phyloP scores from a whole-genome alignment of 2,113 vertebrate species.

The Brachyhypopomus gauderio region DNA sequence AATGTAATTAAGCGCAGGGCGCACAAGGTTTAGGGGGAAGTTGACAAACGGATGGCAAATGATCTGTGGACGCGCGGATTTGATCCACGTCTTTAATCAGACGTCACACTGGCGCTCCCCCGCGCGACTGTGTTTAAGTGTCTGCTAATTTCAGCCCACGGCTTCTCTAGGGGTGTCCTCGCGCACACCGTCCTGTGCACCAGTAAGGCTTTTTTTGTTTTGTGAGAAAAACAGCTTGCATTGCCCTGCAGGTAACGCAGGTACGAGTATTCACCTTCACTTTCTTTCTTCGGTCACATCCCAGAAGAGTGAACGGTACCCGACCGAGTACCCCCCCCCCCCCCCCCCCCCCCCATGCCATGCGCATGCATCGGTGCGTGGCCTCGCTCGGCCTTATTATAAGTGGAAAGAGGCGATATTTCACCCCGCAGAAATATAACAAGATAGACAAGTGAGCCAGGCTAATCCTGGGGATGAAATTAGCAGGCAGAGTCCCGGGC shows the following conservation, averaged over 20 bases:
- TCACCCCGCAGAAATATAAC: slow-evolving; percentile 91
- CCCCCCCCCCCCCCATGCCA: slow-evolving; percentile 5
- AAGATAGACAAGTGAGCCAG: slow-evolving; percentile 93
- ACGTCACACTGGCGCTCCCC: slow-evolving; percentile 35
- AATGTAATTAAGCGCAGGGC: slow-evolving; percentile 49
- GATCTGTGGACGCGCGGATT: slow-evolving; percentile 73
- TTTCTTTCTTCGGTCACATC: slow-evolving; percentile 75
- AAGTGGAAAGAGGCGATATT: slow-evolving; percentile 90
- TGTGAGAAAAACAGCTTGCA: slow-evolving; percentile 61
- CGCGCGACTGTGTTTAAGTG: slow-evolving; percentile 34
- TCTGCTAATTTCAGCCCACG: slow-evolving; percentile 56
- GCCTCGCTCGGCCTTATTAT: slow-evolving; percentile 90
- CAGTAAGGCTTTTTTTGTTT: slow-evolving; percentile 47
- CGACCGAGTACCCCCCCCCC: too few relatives aligned
- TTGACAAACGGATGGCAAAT: slow-evolving; percentile 56
- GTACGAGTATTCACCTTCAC: slow-evolving; percentile 90
- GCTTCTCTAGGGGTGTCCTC: slow-evolving; percentile 39
- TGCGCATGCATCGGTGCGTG: slow-evolving; percentile 80
- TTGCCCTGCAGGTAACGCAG: slow-evolving; percentile 79
- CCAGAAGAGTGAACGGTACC: too few relatives aligned
- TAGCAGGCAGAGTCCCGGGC: slow-evolving; percentile 92
- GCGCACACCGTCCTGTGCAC: slow-evolving; percentile 22
- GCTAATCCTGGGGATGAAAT: slow-evolving; percentile 99
- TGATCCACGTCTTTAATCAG: slow-evolving; percentile 52
- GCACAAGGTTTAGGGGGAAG: slow-evolving; percentile 52